These are phyloP conservation scores for Phalacrocorax aristotelis DNA, from an alignment of 2,113 vertebrate genomes.

Conservation along the genomic window DNA sequence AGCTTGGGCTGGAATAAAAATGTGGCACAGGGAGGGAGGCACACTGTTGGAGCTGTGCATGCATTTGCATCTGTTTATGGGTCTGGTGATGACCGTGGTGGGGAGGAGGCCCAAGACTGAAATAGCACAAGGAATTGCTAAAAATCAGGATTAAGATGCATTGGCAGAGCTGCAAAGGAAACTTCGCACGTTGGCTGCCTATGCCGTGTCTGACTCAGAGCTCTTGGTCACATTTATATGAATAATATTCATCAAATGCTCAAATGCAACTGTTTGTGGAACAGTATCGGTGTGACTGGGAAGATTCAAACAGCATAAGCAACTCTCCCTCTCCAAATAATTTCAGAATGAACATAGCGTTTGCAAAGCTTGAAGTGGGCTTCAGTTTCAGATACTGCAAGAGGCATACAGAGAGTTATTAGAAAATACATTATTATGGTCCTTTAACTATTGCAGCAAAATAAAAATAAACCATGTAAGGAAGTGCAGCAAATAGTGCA, in stretches of 20 bases:
- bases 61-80: accelerated
- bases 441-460: not conserved
- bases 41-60: accelerated
- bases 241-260: not conserved
- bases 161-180: not conserved
- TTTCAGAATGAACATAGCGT: not conserved
- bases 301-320: not conserved
- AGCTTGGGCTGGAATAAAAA: not conserved
- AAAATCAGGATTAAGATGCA: not conserved
- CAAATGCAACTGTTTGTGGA: not conserved
- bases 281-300: not conserved
- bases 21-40: not conserved
- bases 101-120: not conserved
- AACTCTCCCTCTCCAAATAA: not conserved
- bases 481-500: not conserved
- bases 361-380: not conserved
- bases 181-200: not conserved
- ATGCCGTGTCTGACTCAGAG: not conserved
- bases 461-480: not conserved
- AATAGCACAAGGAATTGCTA: not conserved
- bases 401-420: not conserved
- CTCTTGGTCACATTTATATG: not conserved
- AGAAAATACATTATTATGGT: not conserved
- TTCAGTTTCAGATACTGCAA: not conserved
- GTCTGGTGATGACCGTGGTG: no score